These are phyloP conservation scores for Holothuria scabra DNA, from an alignment of 53 echinoderm and acorn worm species.

Conservation along the genomic window DNA sequence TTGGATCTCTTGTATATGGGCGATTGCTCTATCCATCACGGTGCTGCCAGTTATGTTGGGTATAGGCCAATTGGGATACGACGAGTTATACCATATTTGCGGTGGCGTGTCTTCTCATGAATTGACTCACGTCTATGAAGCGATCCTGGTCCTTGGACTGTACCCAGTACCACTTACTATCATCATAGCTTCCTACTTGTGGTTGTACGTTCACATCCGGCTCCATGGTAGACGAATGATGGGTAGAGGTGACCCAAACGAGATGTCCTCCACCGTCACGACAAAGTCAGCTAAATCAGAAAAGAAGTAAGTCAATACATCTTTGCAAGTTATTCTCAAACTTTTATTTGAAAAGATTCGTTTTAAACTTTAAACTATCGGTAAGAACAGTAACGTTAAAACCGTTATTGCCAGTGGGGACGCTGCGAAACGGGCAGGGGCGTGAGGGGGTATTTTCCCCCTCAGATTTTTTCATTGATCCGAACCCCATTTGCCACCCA, in stretches of 20 bases:
- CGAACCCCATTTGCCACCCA: too few species aligned
- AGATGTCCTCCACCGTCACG: constrained; percentile 34
- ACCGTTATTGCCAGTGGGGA: too few species aligned
- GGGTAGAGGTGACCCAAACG: constrained; percentile 30
- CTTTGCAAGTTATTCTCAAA: too few species aligned
- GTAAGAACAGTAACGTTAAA: too few species aligned
- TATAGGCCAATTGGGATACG: constrained; percentile 58
- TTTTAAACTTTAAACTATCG: too few species aligned
- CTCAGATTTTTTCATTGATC: too few species aligned
- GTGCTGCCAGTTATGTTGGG: constrained; percentile 48
- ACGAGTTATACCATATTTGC: constrained; percentile 59
- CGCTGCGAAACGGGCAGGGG: too few species aligned
- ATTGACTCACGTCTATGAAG: constrained; percentile 29
- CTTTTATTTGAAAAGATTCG: too few species aligned
- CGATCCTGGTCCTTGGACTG: constrained; percentile 24
- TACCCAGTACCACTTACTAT: constrained; percentile 24
- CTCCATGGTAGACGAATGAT: constrained; percentile 39
- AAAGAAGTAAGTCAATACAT: not conserved
- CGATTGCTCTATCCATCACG: constrained; percentile 57
- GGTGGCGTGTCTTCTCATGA: constrained; percentile 58
- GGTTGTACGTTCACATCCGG: constrained; percentile 34
- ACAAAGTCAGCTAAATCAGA: constrained; percentile 31
- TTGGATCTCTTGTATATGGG: constrained; percentile 76
- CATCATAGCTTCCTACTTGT: constrained; percentile 24
- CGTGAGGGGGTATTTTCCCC: too few species aligned